Conservation (phyloP, 2,888 invertebrate genomes). For the Chrysolina haemoptera region DNA sequence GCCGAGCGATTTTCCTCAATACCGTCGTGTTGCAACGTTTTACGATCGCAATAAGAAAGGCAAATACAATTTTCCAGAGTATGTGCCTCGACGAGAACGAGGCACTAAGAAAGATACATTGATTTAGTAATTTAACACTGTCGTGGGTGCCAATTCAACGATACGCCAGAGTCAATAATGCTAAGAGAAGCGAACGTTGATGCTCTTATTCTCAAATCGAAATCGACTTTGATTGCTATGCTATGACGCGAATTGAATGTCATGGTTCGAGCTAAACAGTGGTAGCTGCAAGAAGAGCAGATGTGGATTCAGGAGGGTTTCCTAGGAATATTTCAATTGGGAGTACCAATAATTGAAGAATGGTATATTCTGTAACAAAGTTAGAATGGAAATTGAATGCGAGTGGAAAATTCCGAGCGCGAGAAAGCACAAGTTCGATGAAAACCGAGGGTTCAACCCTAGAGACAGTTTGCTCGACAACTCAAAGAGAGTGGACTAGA, state of each 20-base stretch:
- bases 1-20: slow-evolving; percentile 45
- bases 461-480: no score
- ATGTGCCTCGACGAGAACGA: slow-evolving; percentile 46
- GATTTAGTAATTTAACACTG: slow-evolving; percentile 58
- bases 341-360: no score
- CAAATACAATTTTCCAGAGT: slow-evolving; percentile 69
- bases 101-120: slow-evolving; percentile 56
- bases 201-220: slow-evolving; percentile 39
- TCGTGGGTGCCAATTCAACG: slow-evolving; percentile 43
- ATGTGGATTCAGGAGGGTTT: no score
- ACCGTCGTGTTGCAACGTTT: slow-evolving; percentile 40
- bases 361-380: no score
- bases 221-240: slow-evolving; percentile 18
- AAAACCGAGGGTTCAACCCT: no score
- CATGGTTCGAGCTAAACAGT: not conserved
- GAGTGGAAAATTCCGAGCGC: no score
- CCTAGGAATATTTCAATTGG: no score
- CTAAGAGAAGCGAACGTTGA: slow-evolving; percentile 33
- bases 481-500: no score
- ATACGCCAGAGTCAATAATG: slow-evolving; percentile 38
- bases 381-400: no score
- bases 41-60: slow-evolving; percentile 64
- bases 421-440: no score
- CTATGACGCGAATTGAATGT: not conserved
- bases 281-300: not conserved